phyloP scores from a whole-genome alignment of 2,797 vertebrate genomes.

The Botia kubotai region DNA sequence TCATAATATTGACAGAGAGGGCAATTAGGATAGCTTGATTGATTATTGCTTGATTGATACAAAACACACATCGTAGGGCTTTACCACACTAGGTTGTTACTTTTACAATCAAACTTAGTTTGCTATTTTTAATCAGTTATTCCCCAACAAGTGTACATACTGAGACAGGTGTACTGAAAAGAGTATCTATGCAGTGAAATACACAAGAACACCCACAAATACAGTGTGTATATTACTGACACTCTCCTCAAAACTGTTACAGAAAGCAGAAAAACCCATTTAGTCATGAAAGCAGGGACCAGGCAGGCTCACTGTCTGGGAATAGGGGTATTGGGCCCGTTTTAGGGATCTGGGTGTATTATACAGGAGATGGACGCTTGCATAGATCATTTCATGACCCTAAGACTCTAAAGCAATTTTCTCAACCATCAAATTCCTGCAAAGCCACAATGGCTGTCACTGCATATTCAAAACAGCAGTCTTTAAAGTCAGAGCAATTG shows the following conservation, averaged over 20 bases:
- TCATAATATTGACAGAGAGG: too few species aligned
- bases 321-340: conserved; percentile 55
- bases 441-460: conserved; percentile 51
- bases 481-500: conserved; percentile 61
- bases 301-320: conserved; percentile 34
- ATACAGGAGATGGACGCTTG: conserved; percentile 61
- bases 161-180: not conserved
- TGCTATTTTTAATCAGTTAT: too few species aligned
- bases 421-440: conserved; percentile 69
- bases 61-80: too few species aligned
- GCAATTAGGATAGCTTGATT: too few species aligned
- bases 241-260: conserved; percentile 2
- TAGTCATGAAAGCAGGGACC: not conserved
- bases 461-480: conserved; percentile 55
- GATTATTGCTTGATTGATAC: too few species aligned
- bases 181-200: not conserved
- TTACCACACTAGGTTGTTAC: too few species aligned
- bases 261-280: conserved; percentile 27
- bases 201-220: conserved; percentile 4
- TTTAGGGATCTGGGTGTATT: conserved; percentile 58
- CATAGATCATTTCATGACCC: conserved; percentile 59
- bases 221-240: conserved; percentile 24
- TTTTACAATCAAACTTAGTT: too few species aligned
- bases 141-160: not conserved
- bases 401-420: conserved; percentile 68